These are phyloP conservation scores for Drosophila basisetae DNA, from an alignment of 2,888 invertebrate species.

Conservation along the genomic window DNA sequence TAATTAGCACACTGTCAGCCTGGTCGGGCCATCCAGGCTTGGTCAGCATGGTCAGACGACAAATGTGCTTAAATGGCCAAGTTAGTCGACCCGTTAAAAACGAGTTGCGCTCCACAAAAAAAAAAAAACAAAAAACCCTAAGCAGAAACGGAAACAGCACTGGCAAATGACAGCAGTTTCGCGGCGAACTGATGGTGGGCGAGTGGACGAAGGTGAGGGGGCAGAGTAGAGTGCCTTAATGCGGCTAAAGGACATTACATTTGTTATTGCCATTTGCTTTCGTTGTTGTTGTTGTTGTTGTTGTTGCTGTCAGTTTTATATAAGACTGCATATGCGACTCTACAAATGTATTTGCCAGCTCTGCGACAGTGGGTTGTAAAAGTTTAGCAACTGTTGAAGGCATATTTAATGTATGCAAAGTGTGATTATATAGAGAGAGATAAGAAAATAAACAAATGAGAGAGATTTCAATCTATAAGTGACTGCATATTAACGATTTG, in stretches of 20 bases:
- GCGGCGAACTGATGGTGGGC: conserved; percentile 4
- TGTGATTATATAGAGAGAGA: background rate
- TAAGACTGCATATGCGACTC: conserved; percentile 38
- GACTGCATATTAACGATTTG: background rate
- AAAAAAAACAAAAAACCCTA: conserved; percentile 40
- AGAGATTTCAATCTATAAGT: background rate
- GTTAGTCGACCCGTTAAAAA: conserved; percentile 76
- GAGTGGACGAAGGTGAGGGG: background rate
- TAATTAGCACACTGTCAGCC: conserved; percentile 82
- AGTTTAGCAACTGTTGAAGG: background rate
- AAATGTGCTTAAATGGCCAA: conserved; percentile 81
- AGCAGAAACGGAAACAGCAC: conserved; percentile 57
- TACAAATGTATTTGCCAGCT: conserved; percentile 10
- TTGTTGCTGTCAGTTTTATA: conserved; percentile 34
- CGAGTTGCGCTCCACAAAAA: conserved; percentile 47
- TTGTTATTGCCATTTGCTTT: conserved; percentile 27
- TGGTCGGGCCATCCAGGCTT: conserved; percentile 32
- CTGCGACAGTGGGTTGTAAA: conserved; percentile 34
- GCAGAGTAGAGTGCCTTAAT: conserved; percentile 34
- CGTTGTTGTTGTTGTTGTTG: conserved; percentile 33
- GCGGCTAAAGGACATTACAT: conserved; percentile 72
- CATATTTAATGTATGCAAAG: background rate
- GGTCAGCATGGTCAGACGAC: conserved; percentile 66
- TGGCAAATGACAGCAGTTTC: conserved; percentile 56
- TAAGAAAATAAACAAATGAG: background rate